Conservation (phyloP, 1,140 invertebrate species). For the Physella acuta region DNA sequence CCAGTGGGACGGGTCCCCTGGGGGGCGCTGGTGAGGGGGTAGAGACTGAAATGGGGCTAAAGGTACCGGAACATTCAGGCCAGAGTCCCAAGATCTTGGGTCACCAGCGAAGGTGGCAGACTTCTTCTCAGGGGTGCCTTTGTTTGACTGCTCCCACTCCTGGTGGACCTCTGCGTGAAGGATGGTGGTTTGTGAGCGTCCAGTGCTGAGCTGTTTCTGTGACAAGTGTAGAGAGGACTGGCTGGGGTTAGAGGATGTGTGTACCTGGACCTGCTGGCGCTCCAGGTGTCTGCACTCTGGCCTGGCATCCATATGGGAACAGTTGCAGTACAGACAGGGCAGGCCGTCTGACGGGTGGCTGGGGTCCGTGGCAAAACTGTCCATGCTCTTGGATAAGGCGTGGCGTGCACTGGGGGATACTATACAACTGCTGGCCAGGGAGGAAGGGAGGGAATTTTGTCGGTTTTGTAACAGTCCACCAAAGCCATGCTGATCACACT, state of each 20-base stretch:
- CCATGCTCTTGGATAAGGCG: constrained; percentile 44
- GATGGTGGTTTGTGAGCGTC: constrained; percentile 49
- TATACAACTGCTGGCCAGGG: constrained; percentile 43
- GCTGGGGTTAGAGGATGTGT: constrained; percentile 9
- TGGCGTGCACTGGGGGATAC: constrained; percentile 32
- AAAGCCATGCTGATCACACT: constrained; percentile 2
- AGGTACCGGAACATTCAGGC: not conserved
- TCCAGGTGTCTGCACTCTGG: not conserved
- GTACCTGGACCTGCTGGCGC: not conserved
- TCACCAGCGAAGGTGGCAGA: constrained; percentile 20
- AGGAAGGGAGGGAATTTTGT: constrained; percentile 47
- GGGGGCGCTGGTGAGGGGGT: constrained; percentile 1
- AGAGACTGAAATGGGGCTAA: constrained; percentile 16
- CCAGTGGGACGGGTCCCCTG: constrained; percentile 2
- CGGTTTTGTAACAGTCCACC: constrained; percentile 27
- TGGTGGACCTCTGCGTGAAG: constrained; percentile 53
- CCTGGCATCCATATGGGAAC: constrained; percentile 15
- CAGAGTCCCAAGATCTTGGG: constrained; percentile 8
- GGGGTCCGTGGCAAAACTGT: constrained; percentile 34
- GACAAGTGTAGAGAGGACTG: not conserved
- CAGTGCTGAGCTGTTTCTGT: constrained; percentile 3
- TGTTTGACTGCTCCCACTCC: constrained; percentile 41
- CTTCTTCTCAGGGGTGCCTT: constrained; percentile 17
- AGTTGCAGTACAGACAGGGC: constrained; percentile 23
- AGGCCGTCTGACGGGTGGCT: constrained; percentile 7